Evolutionary conservation across 2,888 invertebrate genomes (phyloP).

Genomic region (Panzeria rudis): DNA sequence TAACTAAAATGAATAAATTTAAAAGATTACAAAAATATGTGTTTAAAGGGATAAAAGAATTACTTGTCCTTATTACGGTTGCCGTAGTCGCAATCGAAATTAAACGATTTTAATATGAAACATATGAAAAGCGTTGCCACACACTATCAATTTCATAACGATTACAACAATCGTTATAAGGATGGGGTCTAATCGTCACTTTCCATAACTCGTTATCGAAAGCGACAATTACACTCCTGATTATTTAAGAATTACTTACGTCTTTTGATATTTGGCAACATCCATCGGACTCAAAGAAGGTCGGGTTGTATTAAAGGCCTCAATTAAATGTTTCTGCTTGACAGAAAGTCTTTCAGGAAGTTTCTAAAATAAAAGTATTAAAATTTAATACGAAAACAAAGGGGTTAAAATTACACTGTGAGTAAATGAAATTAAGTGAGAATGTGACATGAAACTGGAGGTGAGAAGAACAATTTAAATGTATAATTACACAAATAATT

Average conservation of each 20-base stretch:
- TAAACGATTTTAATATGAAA: no score
- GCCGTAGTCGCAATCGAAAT: no score
- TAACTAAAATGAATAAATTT: constrained; percentile 84
- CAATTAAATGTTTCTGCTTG: constrained; percentile 87
- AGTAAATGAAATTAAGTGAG: neutral
- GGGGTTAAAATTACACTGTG: neutral
- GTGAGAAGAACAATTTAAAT: neutral
- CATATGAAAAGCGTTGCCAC: no score
- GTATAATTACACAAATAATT: neutral
- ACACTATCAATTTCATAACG: no score
- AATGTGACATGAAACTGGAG: neutral
- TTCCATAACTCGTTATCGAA: no score
- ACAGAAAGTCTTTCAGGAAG: constrained; percentile 83
- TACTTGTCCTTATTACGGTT: no score
- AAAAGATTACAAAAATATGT: neutral
- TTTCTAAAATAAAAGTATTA: constrained; percentile 76
- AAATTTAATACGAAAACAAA: constrained; percentile 24
- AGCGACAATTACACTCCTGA: no score
- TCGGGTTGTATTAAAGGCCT: constrained; percentile 88
- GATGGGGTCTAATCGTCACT: no score
- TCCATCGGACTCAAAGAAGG: constrained; percentile 91
- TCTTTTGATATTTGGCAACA: constrained; percentile 88
- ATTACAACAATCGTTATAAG: no score
- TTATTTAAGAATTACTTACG: constrained; percentile 85
- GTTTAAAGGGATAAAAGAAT: no score